These are phyloP conservation scores for Alca torda DNA, from an alignment of 2,797 vertebrate genomes.

Conservation along the genomic window DNA sequence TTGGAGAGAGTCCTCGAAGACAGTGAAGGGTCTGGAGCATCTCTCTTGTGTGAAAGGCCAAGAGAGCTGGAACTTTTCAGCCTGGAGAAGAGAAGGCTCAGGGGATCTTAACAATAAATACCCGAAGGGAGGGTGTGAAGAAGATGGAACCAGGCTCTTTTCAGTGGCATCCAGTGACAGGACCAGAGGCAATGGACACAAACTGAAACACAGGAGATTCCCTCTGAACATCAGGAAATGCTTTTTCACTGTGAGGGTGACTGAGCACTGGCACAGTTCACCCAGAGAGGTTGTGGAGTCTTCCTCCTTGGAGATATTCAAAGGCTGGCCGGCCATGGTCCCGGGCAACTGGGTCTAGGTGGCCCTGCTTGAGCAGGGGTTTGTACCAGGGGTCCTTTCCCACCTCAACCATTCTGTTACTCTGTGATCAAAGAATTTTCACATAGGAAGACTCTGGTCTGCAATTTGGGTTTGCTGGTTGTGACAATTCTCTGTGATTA, in stretches of 20 bases:
- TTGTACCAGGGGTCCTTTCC: background rate
- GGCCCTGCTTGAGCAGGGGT: background rate
- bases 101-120: background rate
- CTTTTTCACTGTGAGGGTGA: background rate
- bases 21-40: background rate
- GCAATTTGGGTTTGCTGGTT: background rate
- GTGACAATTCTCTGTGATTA: background rate
- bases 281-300: background rate
- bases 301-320: background rate
- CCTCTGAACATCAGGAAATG: background rate
- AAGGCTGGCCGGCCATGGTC: fast-evolving
- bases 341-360: background rate
- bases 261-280: background rate
- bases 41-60: background rate
- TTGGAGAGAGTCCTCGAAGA: background rate
- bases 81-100: background rate
- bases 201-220: background rate
- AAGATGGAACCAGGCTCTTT: background rate
- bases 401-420: background rate
- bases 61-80: background rate
- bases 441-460: background rate
- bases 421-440: background rate
- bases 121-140: background rate
- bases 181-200: background rate
- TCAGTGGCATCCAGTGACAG: background rate